These are phyloP conservation scores for Vireo griseus DNA, from an alignment of 2,797 vertebrate genomes.

Conservation along the genomic window DNA sequence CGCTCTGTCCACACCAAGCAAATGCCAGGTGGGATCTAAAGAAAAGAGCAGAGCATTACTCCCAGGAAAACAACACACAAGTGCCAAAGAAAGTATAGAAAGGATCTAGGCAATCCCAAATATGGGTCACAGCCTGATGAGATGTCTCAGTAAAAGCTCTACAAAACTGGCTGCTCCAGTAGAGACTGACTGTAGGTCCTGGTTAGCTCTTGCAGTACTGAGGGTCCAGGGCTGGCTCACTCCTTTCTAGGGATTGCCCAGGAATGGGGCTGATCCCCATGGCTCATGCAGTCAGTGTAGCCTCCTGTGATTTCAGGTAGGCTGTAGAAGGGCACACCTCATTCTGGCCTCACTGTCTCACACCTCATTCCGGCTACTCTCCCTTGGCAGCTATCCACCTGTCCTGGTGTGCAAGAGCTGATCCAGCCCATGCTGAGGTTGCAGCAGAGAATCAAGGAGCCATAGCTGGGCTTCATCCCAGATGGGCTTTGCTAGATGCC, in stretches of 20 bases:
- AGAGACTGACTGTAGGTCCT: background rate
- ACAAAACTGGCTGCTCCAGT: background rate
- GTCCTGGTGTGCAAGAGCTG: background rate
- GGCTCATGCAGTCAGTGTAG: background rate
- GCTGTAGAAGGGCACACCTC: background rate
- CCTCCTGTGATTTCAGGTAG: background rate
- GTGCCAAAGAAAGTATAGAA: background rate
- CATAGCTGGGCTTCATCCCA: background rate
- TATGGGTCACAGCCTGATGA: background rate
- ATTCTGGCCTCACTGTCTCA: background rate
- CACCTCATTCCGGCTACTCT: background rate
- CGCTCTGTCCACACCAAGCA: background rate
- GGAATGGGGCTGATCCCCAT: background rate
- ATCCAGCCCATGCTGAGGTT: background rate
- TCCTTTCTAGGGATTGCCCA: background rate
- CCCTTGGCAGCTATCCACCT: background rate
- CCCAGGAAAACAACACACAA: background rate
- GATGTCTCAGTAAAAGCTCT: background rate
- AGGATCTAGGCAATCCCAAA: background rate
- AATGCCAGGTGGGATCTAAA: background rate
- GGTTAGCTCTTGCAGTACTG: background rate
- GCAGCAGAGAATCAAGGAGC: background rate
- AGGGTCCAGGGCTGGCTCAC: background rate
- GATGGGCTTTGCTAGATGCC: background rate
- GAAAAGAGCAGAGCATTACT: background rate